Evolutionary conservation across 2,113 vertebrate species (phyloP), one percentile per base, ranked within the genome.

Genomic region (Tonatia bakeri): DNA sequence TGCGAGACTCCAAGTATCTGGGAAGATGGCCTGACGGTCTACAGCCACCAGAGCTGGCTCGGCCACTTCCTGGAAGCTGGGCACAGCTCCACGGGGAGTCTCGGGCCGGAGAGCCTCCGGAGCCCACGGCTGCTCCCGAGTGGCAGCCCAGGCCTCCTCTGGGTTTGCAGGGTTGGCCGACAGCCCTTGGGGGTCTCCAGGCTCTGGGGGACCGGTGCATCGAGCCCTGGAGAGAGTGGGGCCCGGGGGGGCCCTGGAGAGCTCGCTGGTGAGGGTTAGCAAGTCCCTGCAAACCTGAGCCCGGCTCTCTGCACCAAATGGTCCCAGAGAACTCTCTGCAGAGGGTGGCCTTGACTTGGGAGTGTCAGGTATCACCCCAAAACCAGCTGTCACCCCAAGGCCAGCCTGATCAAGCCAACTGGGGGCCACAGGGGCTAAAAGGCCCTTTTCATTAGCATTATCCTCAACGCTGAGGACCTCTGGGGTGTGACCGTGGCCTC

Each of bases 21-120:
- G 99, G 59, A 98, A 98, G 76, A 98, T 3, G 7, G 98, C 97
- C 96, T 97, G 97, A 11, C 98, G 97, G 98, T 99, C 98, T 94
- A 98, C 10, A 0, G 98, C 97, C 82, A 98, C 91, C 28, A 98
- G 52, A 1, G 98, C 91, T 64, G 98, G 97, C 43, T 98, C 98
- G 8, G 10, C 38, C 22, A 92, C 91, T 86, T 96, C 90, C 76
- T 70, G 96, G n/a, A 94, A 72, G 89, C 40, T 1, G 4, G 1
- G 40, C 2, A 52, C 33, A 31, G 43, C 88, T 90, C 91, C 54
- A 10, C 1, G 0, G 0, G 10, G 70, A 9, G 45, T 52, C 52
- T 97, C 97, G 38, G 94, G 86, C 26, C 45, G 43, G 38, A 94
- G 15, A 0, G 54, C 47, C 95, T 94, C 22, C 92, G 98, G 69